A percentile compares a stretch with the other conserved stretches of the same genome.
These are phyloP conservation scores for Bellardia bayeri DNA, from an alignment of 2,888 invertebrate genomes.

Conservation along the genomic window DNA sequence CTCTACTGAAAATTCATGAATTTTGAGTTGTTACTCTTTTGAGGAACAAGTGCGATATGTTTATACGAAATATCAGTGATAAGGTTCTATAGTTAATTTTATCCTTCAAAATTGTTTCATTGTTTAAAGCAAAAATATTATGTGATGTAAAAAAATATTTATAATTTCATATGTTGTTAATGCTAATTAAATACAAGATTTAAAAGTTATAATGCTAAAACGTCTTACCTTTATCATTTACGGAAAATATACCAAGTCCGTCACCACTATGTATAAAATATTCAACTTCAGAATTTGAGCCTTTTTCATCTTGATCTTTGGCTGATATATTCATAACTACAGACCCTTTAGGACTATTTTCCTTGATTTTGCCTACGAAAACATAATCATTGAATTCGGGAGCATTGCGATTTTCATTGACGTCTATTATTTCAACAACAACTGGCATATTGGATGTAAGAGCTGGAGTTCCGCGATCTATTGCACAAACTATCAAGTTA, in stretches of 20 bases:
- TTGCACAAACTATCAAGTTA: slow-evolving; percentile 93
- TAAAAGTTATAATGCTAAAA: not conserved
- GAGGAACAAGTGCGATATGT: no score
- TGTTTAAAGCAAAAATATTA: no score
- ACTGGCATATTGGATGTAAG: slow-evolving; percentile 92
- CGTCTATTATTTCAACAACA: slow-evolving; percentile 94
- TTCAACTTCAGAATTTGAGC: slow-evolving; percentile 91
- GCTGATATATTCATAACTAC: slow-evolving; percentile 92
- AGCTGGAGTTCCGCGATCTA: slow-evolving; percentile 93
- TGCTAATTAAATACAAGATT: no score
- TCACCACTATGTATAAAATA: slow-evolving; percentile 95
- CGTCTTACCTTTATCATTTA: slow-evolving; percentile 92
- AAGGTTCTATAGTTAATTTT: no score
- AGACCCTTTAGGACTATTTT: slow-evolving; percentile 92
- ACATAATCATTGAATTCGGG: slow-evolving; percentile 94
- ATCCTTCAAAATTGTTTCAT: no score
- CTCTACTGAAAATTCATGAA: no score
- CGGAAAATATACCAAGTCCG: slow-evolving; percentile 95
- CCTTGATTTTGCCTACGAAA: slow-evolving; percentile 89
- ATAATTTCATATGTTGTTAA: no score
- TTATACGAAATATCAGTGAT: no score
- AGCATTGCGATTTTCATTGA: slow-evolving; percentile 95
- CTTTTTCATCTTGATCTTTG: slow-evolving; percentile 91
- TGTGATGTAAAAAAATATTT: no score
- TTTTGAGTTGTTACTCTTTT: no score